These are phyloP conservation scores for Chymomyza caudatula DNA, from an alignment of 2,888 invertebrate species.

Conservation along the genomic window DNA sequence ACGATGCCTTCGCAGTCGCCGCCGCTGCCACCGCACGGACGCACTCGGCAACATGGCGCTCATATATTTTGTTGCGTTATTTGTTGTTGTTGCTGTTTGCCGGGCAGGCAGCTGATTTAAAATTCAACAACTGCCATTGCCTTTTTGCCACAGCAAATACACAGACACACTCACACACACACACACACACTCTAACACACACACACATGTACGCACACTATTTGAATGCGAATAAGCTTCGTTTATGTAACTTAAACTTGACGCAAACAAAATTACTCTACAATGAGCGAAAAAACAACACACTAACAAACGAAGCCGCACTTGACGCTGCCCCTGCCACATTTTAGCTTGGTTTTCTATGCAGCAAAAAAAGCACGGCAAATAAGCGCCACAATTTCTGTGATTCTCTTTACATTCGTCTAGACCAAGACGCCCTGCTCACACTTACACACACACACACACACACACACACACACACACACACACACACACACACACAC, in stretches of 20 bases:
- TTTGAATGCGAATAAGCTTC: conserved; percentile 67
- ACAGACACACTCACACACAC: conserved; percentile 26
- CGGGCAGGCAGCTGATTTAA: conserved; percentile 55
- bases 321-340: background rate
- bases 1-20: conserved; percentile 1
- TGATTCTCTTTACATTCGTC: conserved; percentile 32
- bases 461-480: conserved; percentile 7
- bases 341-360: background rate
- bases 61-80: conserved; percentile 46
- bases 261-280: conserved; percentile 19
- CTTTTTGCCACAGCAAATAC: conserved; percentile 12
- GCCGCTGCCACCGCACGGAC: conserved; percentile 9
- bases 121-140: conserved; percentile 66
- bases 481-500: background rate
- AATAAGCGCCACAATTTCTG: conserved; percentile 51
- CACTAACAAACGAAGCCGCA: background rate
- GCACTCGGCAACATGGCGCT: background rate
- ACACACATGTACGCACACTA: conserved; percentile 15
- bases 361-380: conserved; percentile 23
- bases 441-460: background rate
- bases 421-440: conserved; percentile 5
- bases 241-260: conserved; percentile 43
- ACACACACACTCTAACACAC: conserved; percentile 19
- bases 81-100: conserved; percentile 37
- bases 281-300: conserved; percentile 4